These are phyloP conservation scores for Prietella phreatophila DNA, from an alignment of 2,113 vertebrate genomes.

Conservation along the genomic window DNA sequence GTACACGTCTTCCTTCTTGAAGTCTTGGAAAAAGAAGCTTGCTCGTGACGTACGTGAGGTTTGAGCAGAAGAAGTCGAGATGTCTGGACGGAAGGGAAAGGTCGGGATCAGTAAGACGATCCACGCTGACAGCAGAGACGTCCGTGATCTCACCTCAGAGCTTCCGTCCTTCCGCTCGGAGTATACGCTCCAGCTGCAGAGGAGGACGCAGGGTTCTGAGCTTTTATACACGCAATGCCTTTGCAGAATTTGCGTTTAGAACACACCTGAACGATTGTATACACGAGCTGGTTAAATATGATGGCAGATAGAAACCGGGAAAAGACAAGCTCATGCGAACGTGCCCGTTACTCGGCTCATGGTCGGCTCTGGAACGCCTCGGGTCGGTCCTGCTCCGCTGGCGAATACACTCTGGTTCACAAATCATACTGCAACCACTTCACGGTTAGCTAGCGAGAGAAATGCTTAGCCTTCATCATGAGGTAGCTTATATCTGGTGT, in stretches of 20 bases:
- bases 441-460: neutral
- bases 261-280: neutral
- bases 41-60: neutral
- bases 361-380: too few species aligned
- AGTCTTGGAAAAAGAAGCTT: neutral
- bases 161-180: neutral
- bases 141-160: neutral
- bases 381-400: too few species aligned
- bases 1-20: neutral
- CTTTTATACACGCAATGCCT: neutral
- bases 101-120: conserved; percentile 1
- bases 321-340: neutral
- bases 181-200: neutral
- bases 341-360: too few species aligned
- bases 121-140: neutral
- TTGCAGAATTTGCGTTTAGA: neutral
- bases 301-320: neutral
- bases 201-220: neutral
- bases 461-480: neutral
- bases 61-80: neutral
- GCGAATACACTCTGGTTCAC: too few species aligned
- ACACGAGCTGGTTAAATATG: neutral
- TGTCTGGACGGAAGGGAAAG: neutral
- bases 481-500: neutral
- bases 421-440: neutral